Base-by-base conservation (phyloP, 1,140 invertebrate genomes). In the Zaprionus inermis region DNA sequence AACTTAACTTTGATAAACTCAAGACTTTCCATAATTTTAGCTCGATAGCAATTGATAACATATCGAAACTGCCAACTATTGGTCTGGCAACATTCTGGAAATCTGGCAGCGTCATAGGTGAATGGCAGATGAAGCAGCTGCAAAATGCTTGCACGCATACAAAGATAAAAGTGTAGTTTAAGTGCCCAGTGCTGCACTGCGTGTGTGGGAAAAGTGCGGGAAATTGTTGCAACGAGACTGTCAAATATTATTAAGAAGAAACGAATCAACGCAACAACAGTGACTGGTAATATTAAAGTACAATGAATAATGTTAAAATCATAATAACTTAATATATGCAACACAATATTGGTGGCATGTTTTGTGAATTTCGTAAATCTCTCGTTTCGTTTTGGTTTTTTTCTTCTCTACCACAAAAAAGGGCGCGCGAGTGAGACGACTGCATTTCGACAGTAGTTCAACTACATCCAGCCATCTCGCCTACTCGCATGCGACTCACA, bases 331-430 rank as follows among this genome's bases (percentile, higher is more conserved):
- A 41, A 51, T 64, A 64, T 67, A 78, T 38, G 36, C 67, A 67
- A 63, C 57, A 66, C 63, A 59, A 36, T 54, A 65, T 65, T 59
- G 77, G 71, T 86, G 52, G 73, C 73, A 67, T 81, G 72, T 81
- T 76, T 74, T 75, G 78, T 85, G 71, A 79, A 82, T 73, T 78
- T 69, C 59, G 60, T 72, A 65, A 68, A 68, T 81, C 80, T 81
- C 72, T 68, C 61, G 73, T 73, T 86, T 72, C 79, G 77, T 84
- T 84, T 84, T 84, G 76, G 65, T 76, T 81, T 86, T 84, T 86
- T 86, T 86, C 79, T 86, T 86, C 82, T 86, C 78, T 85, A 86
- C 76, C 79, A 81, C 82, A 86, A 64, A 75, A 75, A 75, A 75
- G 77, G 76, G 82, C 84, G 82, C 65, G 71, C 44, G 78, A 85